phyloP scores from a whole-genome alignment of 2,888 invertebrate species.

The Thyatira batis region DNA sequence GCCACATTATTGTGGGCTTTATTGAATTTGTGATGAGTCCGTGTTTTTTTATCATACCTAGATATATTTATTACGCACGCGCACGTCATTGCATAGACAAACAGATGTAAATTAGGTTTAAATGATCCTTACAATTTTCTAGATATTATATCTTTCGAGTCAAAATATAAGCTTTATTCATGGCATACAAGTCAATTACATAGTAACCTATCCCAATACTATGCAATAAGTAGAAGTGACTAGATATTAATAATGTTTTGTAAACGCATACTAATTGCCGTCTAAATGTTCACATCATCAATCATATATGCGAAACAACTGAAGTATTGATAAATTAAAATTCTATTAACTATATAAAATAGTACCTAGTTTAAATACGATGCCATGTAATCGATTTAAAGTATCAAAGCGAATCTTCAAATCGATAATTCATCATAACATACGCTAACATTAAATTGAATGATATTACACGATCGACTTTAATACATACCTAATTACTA shows the following conservation, averaged over 20 bases:
- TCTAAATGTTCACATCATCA: background rate
- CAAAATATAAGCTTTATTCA: too few relatives aligned
- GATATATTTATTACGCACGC: too few relatives aligned
- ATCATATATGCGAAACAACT: background rate
- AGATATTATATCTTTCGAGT: too few relatives aligned
- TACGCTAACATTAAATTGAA: slow-evolving; percentile 7
- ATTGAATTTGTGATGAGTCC: too few relatives aligned
- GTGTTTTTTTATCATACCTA: too few relatives aligned
- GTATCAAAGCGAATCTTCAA: slow-evolving; percentile 11
- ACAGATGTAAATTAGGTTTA: too few relatives aligned
- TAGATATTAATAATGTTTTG: background rate
- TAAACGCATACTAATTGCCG: background rate
- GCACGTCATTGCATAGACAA: too few relatives aligned
- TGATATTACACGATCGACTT: slow-evolving; percentile 4
- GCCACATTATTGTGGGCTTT: too few relatives aligned
- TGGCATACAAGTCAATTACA: too few relatives aligned
- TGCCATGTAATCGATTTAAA: slow-evolving; percentile 11
- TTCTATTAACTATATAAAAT: background rate
- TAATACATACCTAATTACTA: slow-evolving; percentile 7
- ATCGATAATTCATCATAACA: slow-evolving; percentile 10
- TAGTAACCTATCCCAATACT: too few relatives aligned
- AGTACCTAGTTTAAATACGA: slow-evolving; percentile 5
- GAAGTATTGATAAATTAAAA: background rate
- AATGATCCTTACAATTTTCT: too few relatives aligned
- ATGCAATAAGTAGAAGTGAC: too few relatives aligned